Evolutionary conservation across 2,888 invertebrate genomes (phyloP), one percentile per base, ranked within the genome.

Genomic region (Erebia aethiops): DNA sequence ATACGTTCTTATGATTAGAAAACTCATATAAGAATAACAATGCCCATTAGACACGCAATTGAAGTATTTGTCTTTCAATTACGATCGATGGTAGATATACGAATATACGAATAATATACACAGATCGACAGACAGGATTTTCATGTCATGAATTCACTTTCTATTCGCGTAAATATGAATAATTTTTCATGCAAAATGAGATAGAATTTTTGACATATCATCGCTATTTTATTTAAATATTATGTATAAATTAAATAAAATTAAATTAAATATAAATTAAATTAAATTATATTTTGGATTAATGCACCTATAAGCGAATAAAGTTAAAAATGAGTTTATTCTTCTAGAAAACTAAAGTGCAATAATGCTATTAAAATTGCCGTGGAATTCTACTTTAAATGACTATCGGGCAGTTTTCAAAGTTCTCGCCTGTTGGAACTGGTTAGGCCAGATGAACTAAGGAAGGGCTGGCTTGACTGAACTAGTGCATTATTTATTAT

Each of bases 401-500:
- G 52, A 57, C 57, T 35, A 35, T 43, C 35, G 41, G 58, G 57
- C 49, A 67, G 43, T 52, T 71, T 70, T 75, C 83, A 79, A 84
- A 83, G 85, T 82, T 82, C 81, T 58, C 10, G 52, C 49, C 73
- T 78, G 79, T 81, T 78, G 76, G 80, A 89, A 90, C 89, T 83
- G 84, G 90, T 91, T 81, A 74, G 80, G 70, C 72, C 43, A 74
- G 74, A 68, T 67, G 74, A 69, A 73, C 74, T 81, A 80, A 79
- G 82, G 86, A 88, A 92, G 92, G 92, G 90, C 90, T 86, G 78
- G 81, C 78, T 82, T 79, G 83, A 78, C 80, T 80, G 81, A 90
- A 88, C 91, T 89, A 87, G 91, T 91, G 90, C 88, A 91, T 90
- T 92, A 92, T 92, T 91, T 92, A 92, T 91, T 88, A 87, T 87